phyloP scores from a whole-genome alignment of 1,140 invertebrate genomes.

The Lepidurus couesii region DNA sequence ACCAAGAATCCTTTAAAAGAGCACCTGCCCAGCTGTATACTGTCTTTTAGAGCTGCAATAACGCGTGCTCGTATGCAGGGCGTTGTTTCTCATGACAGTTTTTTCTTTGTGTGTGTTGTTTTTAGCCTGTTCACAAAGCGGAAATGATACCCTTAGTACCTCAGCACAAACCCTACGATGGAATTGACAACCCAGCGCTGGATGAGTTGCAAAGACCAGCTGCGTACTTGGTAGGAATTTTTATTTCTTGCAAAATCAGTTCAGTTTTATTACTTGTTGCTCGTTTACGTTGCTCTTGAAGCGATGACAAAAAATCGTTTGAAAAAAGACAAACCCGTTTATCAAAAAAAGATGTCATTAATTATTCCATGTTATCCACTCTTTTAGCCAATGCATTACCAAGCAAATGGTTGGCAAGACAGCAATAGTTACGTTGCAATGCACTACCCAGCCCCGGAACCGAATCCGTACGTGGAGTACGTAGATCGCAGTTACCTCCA shows the following conservation, averaged over 20 bases:
- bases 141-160: neutral
- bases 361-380: neutral
- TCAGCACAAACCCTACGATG: neutral
- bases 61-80: neutral
- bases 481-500: constrained; percentile 10
- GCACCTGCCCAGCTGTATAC: neutral
- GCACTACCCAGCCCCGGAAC: constrained; percentile 27
- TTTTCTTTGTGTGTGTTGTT: neutral
- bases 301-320: neutral
- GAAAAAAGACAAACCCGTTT: neutral
- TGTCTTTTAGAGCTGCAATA: neutral
- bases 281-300: neutral
- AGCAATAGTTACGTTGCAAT: constrained; percentile 31
- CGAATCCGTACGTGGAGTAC: neutral
- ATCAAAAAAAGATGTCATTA: constrained; percentile 20
- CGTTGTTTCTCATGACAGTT: neutral
- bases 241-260: neutral
- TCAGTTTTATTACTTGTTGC: too few species aligned
- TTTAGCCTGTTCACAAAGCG: constrained; percentile 8
- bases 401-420: constrained; percentile 30
- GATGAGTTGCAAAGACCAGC: constrained; percentile 33
- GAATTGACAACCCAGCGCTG: neutral
- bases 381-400: constrained; percentile 31
- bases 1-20: neutral
- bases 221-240: constrained; percentile 29